phyloP scores from a whole-genome alignment of 2,113 vertebrate genomes.

The Otus sunia region DNA sequence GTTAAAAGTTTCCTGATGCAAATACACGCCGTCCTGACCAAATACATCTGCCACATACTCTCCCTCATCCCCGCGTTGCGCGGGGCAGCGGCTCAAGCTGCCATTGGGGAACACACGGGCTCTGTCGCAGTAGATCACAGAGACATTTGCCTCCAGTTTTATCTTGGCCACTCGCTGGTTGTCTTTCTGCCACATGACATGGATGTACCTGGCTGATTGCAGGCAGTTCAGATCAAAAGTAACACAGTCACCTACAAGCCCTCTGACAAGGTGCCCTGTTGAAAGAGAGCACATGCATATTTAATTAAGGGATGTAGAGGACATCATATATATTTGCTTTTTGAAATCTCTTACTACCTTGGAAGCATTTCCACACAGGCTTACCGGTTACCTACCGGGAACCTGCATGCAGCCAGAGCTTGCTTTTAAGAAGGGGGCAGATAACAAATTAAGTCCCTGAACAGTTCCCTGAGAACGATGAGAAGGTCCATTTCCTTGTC shows the following conservation, averaged over 20 bases:
- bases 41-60: background rate
- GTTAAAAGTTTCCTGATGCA: background rate
- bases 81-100: background rate
- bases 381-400: background rate
- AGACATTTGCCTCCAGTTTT: background rate
- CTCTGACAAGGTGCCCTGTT: background rate
- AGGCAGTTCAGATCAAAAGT: background rate
- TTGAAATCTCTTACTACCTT: background rate
- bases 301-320: background rate
- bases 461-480: background rate
- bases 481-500: background rate
- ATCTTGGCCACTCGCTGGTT: background rate
- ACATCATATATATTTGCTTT: background rate
- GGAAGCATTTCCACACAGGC: background rate
- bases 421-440: background rate
- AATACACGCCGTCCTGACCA: background rate
- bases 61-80: background rate
- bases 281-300: background rate
- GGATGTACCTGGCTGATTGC: background rate
- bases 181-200: background rate
- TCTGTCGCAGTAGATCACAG: background rate
- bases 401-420: background rate
- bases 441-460: background rate
- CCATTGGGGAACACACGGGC: background rate
- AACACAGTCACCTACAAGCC: background rate